A percentile compares a stretch with the other conserved stretches of the same genome.
These are phyloP conservation scores for Donacobius atricapilla DNA, from an alignment of 2,113 vertebrate genomes.

Conservation along the genomic window DNA sequence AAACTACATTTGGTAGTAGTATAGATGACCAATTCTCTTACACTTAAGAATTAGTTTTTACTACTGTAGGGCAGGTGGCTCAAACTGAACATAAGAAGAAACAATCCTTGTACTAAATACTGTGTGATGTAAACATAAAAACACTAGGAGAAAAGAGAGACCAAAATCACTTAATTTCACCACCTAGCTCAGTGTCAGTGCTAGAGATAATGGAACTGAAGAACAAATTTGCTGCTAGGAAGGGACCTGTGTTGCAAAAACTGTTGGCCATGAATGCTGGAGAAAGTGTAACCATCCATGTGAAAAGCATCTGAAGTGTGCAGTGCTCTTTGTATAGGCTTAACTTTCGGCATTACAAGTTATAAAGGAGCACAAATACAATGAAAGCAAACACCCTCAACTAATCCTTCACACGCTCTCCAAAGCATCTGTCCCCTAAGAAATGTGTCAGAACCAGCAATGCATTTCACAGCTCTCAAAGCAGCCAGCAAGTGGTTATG, in stretches of 20 bases:
- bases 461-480: neutral
- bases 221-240: neutral
- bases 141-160: neutral
- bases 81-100: neutral
- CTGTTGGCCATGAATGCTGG: neutral
- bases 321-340: neutral
- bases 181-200: neutral
- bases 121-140: neutral
- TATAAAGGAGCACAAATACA: neutral
- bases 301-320: neutral
- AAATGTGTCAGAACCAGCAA: neutral
- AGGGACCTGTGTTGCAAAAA: neutral
- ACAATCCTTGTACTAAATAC: neutral
- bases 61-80: neutral
- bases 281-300: neutral
- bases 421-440: neutral
- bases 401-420: neutral
- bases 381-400: neutral
- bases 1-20: neutral
- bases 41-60: neutral
- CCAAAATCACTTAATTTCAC: neutral
- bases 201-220: neutral
- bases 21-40: neutral
- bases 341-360: neutral
- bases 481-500: neutral